Conservation (phyloP, 2,888 invertebrate genomes). For the Lasioglossum pauxillum region DNA sequence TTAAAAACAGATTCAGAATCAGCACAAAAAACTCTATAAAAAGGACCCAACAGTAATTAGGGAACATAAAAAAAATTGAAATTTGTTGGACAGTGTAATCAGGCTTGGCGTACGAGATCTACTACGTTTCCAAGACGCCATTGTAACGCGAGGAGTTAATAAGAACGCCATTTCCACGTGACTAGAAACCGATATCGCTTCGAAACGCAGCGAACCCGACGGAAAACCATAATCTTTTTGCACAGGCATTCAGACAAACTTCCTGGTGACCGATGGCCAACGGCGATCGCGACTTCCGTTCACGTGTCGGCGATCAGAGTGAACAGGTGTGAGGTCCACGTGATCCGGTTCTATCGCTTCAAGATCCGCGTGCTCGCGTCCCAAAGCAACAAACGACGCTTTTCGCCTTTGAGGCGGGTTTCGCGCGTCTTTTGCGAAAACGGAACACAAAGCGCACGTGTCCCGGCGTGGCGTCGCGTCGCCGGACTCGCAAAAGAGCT, state of each 20-base stretch:
- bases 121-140: background rate
- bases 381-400: constrained; percentile 46
- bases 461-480: background rate
- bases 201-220: background rate
- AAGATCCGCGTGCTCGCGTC: constrained; percentile 30
- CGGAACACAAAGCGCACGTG: constrained; percentile 53
- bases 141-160: background rate
- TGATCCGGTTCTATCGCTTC: constrained; percentile 50
- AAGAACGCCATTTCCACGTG: background rate
- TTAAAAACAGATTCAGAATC: too few species aligned
- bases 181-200: background rate
- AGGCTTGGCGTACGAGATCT: background rate
- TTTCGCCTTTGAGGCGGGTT: constrained; percentile 40
- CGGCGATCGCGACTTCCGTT: constrained; percentile 50
- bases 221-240: background rate
- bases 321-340: constrained; percentile 57
- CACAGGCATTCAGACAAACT: constrained; percentile 26
- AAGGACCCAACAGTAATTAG: too few species aligned
- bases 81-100: too few species aligned
- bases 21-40: too few species aligned
- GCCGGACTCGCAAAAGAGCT: constrained; percentile 11
- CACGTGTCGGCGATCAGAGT: constrained; percentile 55
- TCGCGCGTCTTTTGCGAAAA: constrained; percentile 31
- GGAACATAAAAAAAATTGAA: too few species aligned
- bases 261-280: constrained; percentile 35